Percentiles rank a stretch among this genome's conserved stretches.
These are phyloP conservation scores for Planiliza haematocheilus DNA, from an alignment of 2,113 vertebrate genomes.

Conservation along the genomic window DNA sequence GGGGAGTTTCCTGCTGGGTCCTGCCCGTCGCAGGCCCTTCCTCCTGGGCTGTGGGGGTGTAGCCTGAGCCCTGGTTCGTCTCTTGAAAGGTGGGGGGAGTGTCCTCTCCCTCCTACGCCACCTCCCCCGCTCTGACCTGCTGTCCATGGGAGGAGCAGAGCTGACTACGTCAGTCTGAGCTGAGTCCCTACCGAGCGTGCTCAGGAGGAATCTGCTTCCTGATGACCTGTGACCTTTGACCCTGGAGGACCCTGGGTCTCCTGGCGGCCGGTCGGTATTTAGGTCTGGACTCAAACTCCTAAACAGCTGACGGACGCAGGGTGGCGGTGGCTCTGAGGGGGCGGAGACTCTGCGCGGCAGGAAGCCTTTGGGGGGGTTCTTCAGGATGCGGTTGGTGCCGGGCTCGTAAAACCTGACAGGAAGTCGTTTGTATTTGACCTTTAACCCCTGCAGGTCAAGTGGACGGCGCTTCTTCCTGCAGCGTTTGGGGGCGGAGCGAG, in stretches of 20 bases:
- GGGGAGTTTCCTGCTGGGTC: constrained; percentile 39
- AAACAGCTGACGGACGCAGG: constrained; percentile 84
- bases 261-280: constrained; percentile 74
- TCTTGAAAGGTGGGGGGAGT: constrained; percentile 8
- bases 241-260: constrained; percentile 50
- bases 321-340: constrained; percentile 43
- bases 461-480: constrained; percentile 75
- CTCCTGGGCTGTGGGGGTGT: constrained; percentile 41
- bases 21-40: constrained; percentile 41
- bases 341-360: constrained; percentile 18
- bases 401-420: constrained; percentile 87
- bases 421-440: constrained; percentile 87
- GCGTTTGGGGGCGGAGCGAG: constrained; percentile 60
- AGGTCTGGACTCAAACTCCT: constrained; percentile 84
- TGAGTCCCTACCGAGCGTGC: constrained; percentile 57
- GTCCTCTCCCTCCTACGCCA: constrained; percentile 7
- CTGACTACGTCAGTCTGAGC: constrained; percentile 21
- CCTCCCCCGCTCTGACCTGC: constrained; percentile 14
- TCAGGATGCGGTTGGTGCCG: constrained; percentile 84
- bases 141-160: not conserved
- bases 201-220: constrained; percentile 50
- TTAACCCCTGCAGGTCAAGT: constrained; percentile 72
- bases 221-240: constrained; percentile 50
- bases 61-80: constrained; percentile 14
- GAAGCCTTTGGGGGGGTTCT: constrained; percentile 77